Evolutionary conservation across 2,113 vertebrate genomes (phyloP).

Genomic region (Melanerpes formicivorus): DNA sequence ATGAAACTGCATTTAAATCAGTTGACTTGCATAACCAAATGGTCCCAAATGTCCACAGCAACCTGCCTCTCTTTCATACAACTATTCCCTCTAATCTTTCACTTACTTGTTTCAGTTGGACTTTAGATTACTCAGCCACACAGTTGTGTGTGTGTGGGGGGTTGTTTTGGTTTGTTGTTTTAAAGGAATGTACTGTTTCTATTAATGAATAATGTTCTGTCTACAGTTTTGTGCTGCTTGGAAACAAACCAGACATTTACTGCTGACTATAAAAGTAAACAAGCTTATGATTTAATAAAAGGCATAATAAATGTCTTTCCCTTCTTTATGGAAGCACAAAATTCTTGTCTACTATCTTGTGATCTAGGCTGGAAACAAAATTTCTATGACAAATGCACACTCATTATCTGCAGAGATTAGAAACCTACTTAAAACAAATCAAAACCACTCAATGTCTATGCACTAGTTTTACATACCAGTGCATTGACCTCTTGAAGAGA

Average conservation of each 20-base stretch:
- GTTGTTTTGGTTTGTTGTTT: background rate
- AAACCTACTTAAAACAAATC: slow-evolving; percentile 45
- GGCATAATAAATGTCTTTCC: slow-evolving; percentile 6
- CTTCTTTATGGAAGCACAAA: background rate
- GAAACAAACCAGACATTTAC: slow-evolving; percentile 7
- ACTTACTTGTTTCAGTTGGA: background rate
- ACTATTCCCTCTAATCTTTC: background rate
- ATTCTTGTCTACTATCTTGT: slow-evolving; percentile 28
- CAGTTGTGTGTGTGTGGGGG: no score
- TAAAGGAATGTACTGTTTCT: background rate
- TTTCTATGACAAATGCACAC: slow-evolving; percentile 50
- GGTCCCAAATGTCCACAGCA: background rate
- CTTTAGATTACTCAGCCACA: background rate
- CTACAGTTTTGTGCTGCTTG: background rate
- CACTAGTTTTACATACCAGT: slow-evolving; percentile 5
- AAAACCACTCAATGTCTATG: background rate
- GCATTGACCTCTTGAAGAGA: slow-evolving; percentile 32
- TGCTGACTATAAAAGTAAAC: slow-evolving; percentile 27
- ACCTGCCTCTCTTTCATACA: background rate
- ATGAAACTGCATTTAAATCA: background rate
- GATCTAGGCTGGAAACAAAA: slow-evolving; percentile 50
- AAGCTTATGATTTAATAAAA: slow-evolving; percentile 46
- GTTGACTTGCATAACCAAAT: background rate
- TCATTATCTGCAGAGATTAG: slow-evolving; percentile 58
- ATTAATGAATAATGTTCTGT: background rate